These are phyloP conservation scores for Orussus abietinus DNA, from an alignment of 1,140 invertebrate genomes.

Conservation along the genomic window DNA sequence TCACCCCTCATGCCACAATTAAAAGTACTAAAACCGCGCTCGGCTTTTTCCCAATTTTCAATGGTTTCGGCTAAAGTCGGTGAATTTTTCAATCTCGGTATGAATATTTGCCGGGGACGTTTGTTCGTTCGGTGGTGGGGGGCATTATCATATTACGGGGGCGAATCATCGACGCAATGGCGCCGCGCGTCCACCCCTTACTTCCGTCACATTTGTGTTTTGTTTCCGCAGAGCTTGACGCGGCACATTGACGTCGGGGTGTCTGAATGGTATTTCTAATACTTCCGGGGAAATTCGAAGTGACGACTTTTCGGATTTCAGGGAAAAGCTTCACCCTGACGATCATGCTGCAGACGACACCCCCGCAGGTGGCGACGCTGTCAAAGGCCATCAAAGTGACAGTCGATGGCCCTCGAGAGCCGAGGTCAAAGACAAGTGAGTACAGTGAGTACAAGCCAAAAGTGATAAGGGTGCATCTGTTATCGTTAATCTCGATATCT, in stretches of 20 bases:
- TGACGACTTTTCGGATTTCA: slow-evolving; percentile 55
- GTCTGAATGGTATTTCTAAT: background rate
- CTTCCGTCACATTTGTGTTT: slow-evolving; percentile 46
- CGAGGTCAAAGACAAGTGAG: slow-evolving; percentile 88
- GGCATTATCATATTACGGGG: slow-evolving; percentile 34
- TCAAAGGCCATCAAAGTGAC: slow-evolving; percentile 97
- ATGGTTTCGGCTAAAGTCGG: too few relatives aligned
- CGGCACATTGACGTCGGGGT: slow-evolving; percentile 20
- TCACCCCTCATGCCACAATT: too few relatives aligned
- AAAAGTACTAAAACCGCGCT: too few relatives aligned
- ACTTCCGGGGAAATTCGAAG: background rate
- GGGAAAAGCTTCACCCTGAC: slow-evolving; percentile 97
- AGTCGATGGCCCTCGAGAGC: slow-evolving; percentile 95
- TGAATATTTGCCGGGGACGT: too few relatives aligned
- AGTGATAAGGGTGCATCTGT: too few relatives aligned
- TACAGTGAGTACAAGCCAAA: too few relatives aligned
- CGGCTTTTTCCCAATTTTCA: too few relatives aligned
- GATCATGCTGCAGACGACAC: slow-evolving; percentile 88
- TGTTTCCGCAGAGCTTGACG: slow-evolving; percentile 32
- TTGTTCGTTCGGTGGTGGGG: slow-evolving; percentile 16
- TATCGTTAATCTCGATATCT: too few relatives aligned
- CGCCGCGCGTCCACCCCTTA: slow-evolving; percentile 40
- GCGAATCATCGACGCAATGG: slow-evolving; percentile 36
- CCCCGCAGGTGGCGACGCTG: slow-evolving; percentile 90
- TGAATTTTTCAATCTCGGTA: too few relatives aligned